Evolutionary conservation across 2,113 vertebrate genomes (phyloP), one percentile per base, ranked within the genome.

Genomic region (Rhinogobius similis): DNA sequence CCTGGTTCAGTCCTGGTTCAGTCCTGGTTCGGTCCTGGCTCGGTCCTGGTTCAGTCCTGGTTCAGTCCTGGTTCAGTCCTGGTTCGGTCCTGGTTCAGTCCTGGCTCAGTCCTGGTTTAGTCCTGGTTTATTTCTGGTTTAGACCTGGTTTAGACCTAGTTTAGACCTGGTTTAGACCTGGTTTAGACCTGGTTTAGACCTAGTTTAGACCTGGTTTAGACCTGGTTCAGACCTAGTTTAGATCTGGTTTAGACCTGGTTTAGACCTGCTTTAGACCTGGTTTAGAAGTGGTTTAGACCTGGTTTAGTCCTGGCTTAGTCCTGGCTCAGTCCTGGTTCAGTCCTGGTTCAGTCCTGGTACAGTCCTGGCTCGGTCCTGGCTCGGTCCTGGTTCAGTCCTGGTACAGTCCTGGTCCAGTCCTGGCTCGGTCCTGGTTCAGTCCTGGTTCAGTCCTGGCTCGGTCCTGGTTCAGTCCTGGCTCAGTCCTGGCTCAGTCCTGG

Each of bases 201-300:
- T n/a, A n/a, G n/a, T n/a, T n/a, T n/a, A n/a, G n/a, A n/a, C n/a
- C 29, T 94, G 14, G 87, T 76, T 81, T 67, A 48, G 41, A 72
- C 67, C 27, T 56, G 65, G 14, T 64, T 61, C 58, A 52, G 43
- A 41, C 71, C 62, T n/a, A 18, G 44, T 14, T 16, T n/a, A n/a
- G n/a, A n/a, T n/a, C n/a, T n/a, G n/a, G n/a, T n/a, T n/a, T n/a
- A n/a, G n/a, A n/a, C n/a, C 29, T 94, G 14, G 87, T 76, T 81
- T 67, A 48, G 41, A 72, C 67, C 27, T 56, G 65, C 12, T 64
- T 61, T 59, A 52, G 43, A 41, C 71, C 62, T n/a, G 44, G 44
- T 14, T 16, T 6, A n/a, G n/a, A n/a, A n/a, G n/a, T 94, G 14
- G 87, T 76, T 81, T 67, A 48, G 41, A 72, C 67, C 27, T 56